Base-by-base conservation (phyloP, 2,113 vertebrate species). In the Aphyosemion australe region DNA sequence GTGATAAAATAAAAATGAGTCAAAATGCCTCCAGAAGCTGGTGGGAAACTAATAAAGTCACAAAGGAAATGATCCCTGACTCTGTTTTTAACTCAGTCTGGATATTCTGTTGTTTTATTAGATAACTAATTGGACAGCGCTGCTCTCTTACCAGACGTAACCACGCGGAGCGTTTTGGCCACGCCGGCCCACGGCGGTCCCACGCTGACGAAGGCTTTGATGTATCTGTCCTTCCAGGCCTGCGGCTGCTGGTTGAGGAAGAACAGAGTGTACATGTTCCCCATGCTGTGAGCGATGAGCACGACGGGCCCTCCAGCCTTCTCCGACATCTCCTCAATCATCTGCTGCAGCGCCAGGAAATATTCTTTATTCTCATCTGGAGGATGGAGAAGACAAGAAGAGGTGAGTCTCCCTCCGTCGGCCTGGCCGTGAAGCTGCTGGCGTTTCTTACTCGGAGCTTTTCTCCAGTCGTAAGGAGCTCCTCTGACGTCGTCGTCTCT, bases 381-480 rank as follows among this genome's bases (percentile, higher is more conserved):
- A 14, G 5, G 18, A 18, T 19, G 4, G 71, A 73, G 52, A 26
- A 26, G 65, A 32, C 2, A 5, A 0, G 5, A 52, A 12, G 8
- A 32, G 15, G 48, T 42, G 12, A 66, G 9, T 31, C 5, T 8
- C n/a, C 10, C 5, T 16, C 9, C 39, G 0, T 9, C 6, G 41
- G 32, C 3, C 2, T 1, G 4, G 11, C 10, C 18, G 39, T 18
- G 46, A 18, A 12, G 26, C 12, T 13, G 16, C 20, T 11, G 2
- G 2, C 31, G 53, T 41, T 48, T 16, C 72, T 94, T 93, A 99
- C 97, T 98, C 56, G 97, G 97, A 42, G 97, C 97, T 85, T 94
- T 97, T 68, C 97, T 93, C 97, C 97, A 99, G 74, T 99, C 97
- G 9, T 99, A 99, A 6, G 97, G 97, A 1, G 97, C 97, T 31